These are phyloP conservation scores for Epinephelus fuscoguttatus DNA, from an alignment of 2,113 vertebrate species.

Conservation along the genomic window DNA sequence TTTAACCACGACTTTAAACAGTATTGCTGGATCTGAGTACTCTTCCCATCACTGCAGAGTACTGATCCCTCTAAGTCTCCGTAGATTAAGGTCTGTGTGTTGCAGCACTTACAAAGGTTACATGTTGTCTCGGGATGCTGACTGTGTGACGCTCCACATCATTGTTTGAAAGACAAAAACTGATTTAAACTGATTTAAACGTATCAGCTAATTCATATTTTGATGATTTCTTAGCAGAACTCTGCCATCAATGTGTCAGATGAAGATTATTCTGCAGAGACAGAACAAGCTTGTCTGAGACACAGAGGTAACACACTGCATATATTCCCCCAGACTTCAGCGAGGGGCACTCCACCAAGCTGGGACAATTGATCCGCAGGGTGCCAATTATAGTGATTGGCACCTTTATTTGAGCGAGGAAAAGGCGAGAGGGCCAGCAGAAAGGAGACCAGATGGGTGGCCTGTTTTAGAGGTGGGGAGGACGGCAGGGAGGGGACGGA, in stretches of 20 bases:
- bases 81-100: background rate
- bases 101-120: background rate
- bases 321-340: slow-evolving; percentile 46
- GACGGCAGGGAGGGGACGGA: slow-evolving; percentile 10
- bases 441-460: slow-evolving; percentile 84
- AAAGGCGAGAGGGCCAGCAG: slow-evolving; percentile 71
- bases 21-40: background rate
- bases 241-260: background rate
- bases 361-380: slow-evolving; percentile 81
- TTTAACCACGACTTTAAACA: background rate
- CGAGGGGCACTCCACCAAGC: slow-evolving; percentile 61
- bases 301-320: slow-evolving; percentile 41
- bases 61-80: background rate
- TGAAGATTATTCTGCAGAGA: background rate
- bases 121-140: background rate
- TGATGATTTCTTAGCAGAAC: slow-evolving; percentile 20
- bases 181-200: background rate
- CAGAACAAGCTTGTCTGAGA: background rate
- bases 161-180: background rate
- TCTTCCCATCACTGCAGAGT: no score
- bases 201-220: slow-evolving; percentile 15
- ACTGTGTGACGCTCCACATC: background rate
- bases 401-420: slow-evolving; percentile 81
- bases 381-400: slow-evolving; percentile 87
- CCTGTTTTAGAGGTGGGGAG: slow-evolving; percentile 59